Percentiles rank a stretch among this genome's conserved stretches.
phyloP scores from a whole-genome alignment of 2,113 vertebrate genomes.

The Corydoras maculifer region DNA sequence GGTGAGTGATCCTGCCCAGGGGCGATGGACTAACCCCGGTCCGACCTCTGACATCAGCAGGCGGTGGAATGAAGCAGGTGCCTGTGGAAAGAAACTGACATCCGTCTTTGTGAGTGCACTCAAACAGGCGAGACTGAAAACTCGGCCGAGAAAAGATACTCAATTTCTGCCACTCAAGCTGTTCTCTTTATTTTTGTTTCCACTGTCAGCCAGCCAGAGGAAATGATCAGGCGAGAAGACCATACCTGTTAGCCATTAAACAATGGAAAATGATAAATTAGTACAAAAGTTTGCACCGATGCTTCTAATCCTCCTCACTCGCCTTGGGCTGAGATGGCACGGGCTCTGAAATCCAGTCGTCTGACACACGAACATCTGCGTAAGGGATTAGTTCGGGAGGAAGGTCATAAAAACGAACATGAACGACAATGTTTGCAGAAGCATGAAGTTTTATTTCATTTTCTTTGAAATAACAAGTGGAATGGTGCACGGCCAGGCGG shows the following conservation, averaged over 20 bases:
- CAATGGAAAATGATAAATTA: neutral
- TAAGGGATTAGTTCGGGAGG: conserved; percentile 22
- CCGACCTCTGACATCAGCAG: conserved; percentile 57
- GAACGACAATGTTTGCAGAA: conserved; percentile 10
- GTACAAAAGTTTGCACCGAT: conserved; percentile 16
- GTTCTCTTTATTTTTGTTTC: conserved; percentile 23
- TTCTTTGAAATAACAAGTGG: neutral
- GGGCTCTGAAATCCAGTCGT: conserved; percentile 14
- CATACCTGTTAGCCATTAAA: neutral
- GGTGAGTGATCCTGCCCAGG: conserved; percentile 30
- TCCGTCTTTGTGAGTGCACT: conserved; percentile 56
- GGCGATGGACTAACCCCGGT: conserved; percentile 53
- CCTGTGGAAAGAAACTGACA: conserved; percentile 48
- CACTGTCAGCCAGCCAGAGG: neutral
- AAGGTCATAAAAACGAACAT: neutral
- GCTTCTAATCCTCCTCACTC: conserved; percentile 38
- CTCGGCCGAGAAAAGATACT: conserved; percentile 39
- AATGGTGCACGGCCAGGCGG: conserved; percentile 6
- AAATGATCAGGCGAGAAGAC: neutral
- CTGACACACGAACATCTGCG: conserved; percentile 34
- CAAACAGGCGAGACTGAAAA: conserved; percentile 56
- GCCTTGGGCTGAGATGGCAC: conserved; percentile 15
- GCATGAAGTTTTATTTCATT: conserved; percentile 9
- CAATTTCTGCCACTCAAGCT: conserved; percentile 56
- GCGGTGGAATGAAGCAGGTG: conserved; percentile 40